Percentiles rank a stretch among this genome's conserved stretches.
Conservation (phyloP, 2,113 vertebrate species). For the Symphodus melops region DNA sequence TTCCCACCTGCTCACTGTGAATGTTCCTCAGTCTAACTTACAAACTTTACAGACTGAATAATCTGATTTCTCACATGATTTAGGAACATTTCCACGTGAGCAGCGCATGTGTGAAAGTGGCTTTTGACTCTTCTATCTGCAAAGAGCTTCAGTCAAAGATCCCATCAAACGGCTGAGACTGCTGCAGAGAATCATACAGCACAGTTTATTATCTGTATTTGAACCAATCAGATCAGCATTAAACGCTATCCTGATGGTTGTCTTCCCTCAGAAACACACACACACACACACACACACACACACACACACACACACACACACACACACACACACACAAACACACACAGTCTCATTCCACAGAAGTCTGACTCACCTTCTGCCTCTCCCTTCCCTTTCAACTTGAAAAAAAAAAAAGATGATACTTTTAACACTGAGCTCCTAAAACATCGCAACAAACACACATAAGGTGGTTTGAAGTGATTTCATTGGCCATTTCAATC, state of each 20-base stretch:
- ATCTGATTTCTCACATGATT: no score
- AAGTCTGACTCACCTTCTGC: slow-evolving; percentile 2
- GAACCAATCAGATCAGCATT: slow-evolving; percentile 4
- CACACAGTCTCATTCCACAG: slow-evolving; percentile 9
- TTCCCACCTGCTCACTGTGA: no score
- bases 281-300: no score
- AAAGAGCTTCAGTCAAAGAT: slow-evolving; percentile 17
- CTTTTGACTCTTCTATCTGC: neutral
- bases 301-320: no score
- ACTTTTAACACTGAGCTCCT: no score
- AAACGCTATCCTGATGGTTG: slow-evolving; percentile 7
- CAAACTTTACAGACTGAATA: no score
- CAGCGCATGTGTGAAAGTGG: neutral
- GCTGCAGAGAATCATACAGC: slow-evolving; percentile 1
- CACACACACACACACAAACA: no score
- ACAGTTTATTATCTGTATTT: slow-evolving; percentile 15
- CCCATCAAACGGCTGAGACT: neutral
- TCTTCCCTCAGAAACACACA: slow-evolving; percentile 12
- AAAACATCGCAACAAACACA: no score
- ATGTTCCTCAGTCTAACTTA: no score
- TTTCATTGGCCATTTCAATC: no score
- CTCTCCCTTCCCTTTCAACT: neutral
- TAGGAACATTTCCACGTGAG: no score
- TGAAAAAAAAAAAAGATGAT: neutral
- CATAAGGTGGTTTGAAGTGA: no score